Evolutionary conservation across 2,888 invertebrate genomes (phyloP).

Genomic region (Hipparchia semele): DNA sequence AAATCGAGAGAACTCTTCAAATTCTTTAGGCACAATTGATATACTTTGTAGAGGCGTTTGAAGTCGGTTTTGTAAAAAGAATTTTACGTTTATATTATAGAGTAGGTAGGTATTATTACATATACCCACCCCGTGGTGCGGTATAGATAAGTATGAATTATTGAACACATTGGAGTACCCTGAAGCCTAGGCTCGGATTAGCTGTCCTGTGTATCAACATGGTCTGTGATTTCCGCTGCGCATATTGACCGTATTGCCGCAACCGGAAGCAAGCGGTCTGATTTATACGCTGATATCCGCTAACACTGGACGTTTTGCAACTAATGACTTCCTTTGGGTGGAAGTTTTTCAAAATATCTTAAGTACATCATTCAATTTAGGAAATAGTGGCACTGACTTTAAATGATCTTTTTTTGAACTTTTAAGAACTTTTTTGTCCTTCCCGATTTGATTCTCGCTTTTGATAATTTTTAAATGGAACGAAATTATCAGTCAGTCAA

Average conservation of each 20-base stretch:
- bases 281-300: conserved; percentile 27
- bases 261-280: conserved; percentile 25
- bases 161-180: conserved; percentile 5
- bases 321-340: conserved; percentile 15
- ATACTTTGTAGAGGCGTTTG: too few species aligned
- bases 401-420: too few species aligned
- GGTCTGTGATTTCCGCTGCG: conserved; percentile 19
- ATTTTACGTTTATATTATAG: too few species aligned
- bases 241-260: conserved; percentile 23
- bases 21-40: too few species aligned
- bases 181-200: not conserved
- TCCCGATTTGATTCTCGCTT: too few species aligned
- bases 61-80: too few species aligned
- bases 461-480: not conserved
- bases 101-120: too few species aligned
- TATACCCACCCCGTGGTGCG: not conserved
- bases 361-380: too few species aligned
- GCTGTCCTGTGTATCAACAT: conserved; percentile 7
- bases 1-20: too few species aligned
- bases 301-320: conserved; percentile 18
- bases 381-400: too few species aligned
- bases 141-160: not conserved
- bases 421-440: too few species aligned
- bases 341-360: not conserved
- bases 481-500: conserved; percentile 4